Evolutionary conservation across 2,888 invertebrate species (phyloP), one percentile per base, ranked within the genome.

Genomic region (Andrena chrysosceles): DNA sequence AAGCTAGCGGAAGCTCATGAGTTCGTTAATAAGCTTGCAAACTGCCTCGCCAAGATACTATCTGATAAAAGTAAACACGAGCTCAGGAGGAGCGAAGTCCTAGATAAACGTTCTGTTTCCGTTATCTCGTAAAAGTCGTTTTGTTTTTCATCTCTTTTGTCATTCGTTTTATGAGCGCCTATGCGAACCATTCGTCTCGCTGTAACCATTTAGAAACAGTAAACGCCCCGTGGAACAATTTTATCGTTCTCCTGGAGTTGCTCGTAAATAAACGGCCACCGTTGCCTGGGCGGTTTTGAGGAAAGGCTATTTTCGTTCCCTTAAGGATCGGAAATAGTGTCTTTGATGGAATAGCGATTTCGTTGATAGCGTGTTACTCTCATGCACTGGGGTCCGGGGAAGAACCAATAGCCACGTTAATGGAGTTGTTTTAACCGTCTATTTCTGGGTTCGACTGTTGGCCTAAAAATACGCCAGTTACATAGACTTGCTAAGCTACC

Each of bases 381-480:
- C 66, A 71, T 71, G 70, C 54, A 74, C 77, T 31, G 70, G 69
- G 67, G 67, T 80, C 86, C 75, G 74, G 66, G 66, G 63, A 56
- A 68, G 81, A 76, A 77, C 64, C 52, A 75, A 35, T 48, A 76
- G 62, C 71, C 79, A 77, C 77, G 62, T 87, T 89, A 84, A 89
- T 88, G 84, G 83, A 89, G 78, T 86, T 89, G 78, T 85, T 88
- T 89, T 84, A 83, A 88, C 81, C 35, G 68, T 84, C 78, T 82
- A 89, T 86, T 87, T 85, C 73, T 64, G 77, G 80, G 35, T 72
- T 81, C 71, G 83, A 83, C 84, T 42, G 62, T 63, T 48, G 67
- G 70, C 56, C 86, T 80, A 86, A 85, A 89, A 86, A 89, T 89
- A 88, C 54, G 67, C 48, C 59, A n/a, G 33, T 52, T 49, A 49